These are phyloP conservation scores for Gallirallus australis DNA, from an alignment of 2,797 vertebrate genomes.

Conservation along the genomic window DNA sequence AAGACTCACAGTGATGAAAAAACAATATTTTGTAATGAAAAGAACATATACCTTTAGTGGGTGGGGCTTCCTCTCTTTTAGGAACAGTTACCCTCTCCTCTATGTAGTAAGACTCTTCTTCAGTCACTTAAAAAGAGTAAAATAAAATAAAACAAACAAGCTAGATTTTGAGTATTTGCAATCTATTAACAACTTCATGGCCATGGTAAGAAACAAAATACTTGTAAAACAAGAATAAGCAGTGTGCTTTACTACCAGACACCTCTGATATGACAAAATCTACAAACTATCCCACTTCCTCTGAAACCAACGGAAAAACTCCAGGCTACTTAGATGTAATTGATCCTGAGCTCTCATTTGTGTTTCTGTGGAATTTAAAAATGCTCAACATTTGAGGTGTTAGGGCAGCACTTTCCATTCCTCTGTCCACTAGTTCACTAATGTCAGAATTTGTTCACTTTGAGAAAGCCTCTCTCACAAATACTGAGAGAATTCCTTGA, in stretches of 20 bases:
- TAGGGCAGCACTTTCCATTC: not conserved
- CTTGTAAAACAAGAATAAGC: not conserved
- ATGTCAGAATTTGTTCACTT: not conserved
- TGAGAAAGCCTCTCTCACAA: not conserved
- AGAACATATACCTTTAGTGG: constrained; percentile 67
- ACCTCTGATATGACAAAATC: not conserved
- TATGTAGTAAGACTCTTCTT: constrained; percentile 73
- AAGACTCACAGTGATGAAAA: not conserved
- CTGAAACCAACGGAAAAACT: not conserved
- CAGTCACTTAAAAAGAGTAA: constrained; percentile 66
- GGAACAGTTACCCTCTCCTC: constrained; percentile 71
- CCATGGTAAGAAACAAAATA: not conserved
- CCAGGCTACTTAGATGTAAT: not conserved
- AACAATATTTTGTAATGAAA: not conserved
- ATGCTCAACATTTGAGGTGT: not conserved
- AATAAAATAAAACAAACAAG: not conserved
- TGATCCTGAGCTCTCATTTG: not conserved
- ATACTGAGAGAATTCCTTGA: not conserved
- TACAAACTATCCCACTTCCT: not conserved
- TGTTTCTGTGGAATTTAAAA: not conserved
- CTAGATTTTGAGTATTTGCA: not conserved
- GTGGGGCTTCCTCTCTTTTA: constrained; percentile 70
- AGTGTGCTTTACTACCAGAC: not conserved
- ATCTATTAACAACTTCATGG: not conserved
- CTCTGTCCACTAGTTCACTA: not conserved